Evolutionary conservation across 2,797 vertebrate genomes (phyloP).

Genomic region (Buceros bicornis): DNA sequence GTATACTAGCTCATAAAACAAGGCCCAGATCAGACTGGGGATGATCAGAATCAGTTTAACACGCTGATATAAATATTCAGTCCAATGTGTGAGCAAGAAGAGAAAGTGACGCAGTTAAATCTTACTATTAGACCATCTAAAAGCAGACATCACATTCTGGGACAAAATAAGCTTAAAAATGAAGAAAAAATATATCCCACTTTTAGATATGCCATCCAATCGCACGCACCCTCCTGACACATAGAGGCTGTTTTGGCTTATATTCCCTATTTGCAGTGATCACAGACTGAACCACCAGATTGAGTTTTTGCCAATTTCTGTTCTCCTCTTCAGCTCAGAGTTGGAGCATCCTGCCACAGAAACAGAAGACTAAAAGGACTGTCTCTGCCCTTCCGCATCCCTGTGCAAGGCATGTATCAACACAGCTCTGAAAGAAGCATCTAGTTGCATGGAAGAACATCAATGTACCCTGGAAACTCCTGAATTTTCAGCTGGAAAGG

Average conservation of each 20-base stretch:
- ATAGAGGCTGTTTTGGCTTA: background rate
- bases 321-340: background rate
- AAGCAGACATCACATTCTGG: background rate
- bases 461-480: background rate
- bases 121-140: background rate
- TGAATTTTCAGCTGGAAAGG: background rate
- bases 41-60: background rate
- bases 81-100: background rate
- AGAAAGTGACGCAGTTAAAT: background rate
- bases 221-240: background rate
- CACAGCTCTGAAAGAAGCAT: background rate
- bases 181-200: background rate
- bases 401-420: accelerated
- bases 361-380: background rate
- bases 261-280: background rate
- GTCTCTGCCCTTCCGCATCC: background rate
- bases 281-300: background rate
- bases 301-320: background rate
- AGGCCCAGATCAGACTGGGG: background rate
- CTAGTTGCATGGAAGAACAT: background rate
- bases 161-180: background rate
- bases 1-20: background rate
- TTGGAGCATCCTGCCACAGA: background rate
- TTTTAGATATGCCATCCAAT: background rate
- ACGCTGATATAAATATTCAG: background rate